Conservation (phyloP, 2,113 vertebrate species). For the Salvelinus namaycush region DNA sequence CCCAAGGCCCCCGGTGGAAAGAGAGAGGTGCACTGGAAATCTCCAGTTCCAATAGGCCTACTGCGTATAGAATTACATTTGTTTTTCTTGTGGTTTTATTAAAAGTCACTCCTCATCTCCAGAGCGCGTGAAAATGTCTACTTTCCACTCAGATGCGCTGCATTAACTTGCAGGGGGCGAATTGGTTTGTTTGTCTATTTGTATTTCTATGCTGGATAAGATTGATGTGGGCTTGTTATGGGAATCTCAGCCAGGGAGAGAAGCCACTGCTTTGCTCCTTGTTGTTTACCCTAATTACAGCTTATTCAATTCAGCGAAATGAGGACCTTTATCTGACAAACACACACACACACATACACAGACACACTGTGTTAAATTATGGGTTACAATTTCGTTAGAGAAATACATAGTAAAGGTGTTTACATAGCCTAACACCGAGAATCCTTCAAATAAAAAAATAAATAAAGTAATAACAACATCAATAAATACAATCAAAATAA, state of each 20-base stretch:
- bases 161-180: conserved; percentile 90
- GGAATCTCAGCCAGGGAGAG: conserved; percentile 81
- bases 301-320: conserved; percentile 28
- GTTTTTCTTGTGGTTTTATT: conserved; percentile 91
- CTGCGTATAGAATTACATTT: conserved; percentile 83
- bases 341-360: too few species aligned
- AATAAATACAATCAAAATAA: too few species aligned
- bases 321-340: conserved; percentile 11
- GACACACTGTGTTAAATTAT: background rate
- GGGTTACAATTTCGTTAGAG: too few species aligned
- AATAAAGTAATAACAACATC: too few species aligned
- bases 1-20: conserved; percentile 39
- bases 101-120: conserved; percentile 96
- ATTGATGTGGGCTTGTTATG: conserved; percentile 88
- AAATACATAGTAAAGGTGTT: too few species aligned
- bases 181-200: conserved; percentile 98
- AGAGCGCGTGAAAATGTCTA: conserved; percentile 96
- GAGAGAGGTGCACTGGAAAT: conserved; percentile 39
- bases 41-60: conserved; percentile 64
- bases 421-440: too few species aligned
- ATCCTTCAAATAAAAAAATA: too few species aligned
- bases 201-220: conserved; percentile 84
- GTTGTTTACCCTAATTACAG: conserved; percentile 82
- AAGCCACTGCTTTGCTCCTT: conserved; percentile 79
- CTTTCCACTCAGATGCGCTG: conserved; percentile 98